A percentile compares a stretch with the other conserved stretches of the same genome.
Evolutionary conservation across 2,888 invertebrate species (phyloP).

Genomic region (Escarpia spicata): DNA sequence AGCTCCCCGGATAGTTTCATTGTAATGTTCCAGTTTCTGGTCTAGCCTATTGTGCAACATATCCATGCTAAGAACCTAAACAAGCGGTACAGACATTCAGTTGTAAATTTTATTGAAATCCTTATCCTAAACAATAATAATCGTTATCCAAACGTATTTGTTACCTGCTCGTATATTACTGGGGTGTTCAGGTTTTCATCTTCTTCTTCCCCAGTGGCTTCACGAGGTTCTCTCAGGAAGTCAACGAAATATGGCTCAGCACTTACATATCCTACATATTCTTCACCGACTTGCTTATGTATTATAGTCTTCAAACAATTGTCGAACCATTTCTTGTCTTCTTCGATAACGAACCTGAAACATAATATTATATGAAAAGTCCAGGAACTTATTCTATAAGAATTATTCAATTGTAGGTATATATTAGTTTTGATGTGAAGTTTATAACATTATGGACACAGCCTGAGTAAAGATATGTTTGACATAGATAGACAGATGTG

Average conservation of each 20-base stretch:
- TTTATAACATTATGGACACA: too few relatives aligned
- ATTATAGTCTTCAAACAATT: conserved; percentile 73
- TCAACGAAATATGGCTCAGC: conserved; percentile 73
- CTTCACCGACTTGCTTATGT: conserved; percentile 68
- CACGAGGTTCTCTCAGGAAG: conserved; percentile 81
- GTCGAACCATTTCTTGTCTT: conserved; percentile 80
- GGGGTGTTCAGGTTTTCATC: conserved; percentile 70
- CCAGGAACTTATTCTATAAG: not conserved
- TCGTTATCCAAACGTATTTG: not conserved
- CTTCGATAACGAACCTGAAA: conserved; percentile 71
- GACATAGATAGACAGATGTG: too few relatives aligned
- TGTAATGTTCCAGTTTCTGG: conserved; percentile 89
- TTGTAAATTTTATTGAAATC: conserved; percentile 7
- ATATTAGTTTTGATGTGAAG: not conserved
- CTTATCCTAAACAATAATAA: not conserved
- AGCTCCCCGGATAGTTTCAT: conserved; percentile 76
- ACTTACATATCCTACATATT: conserved; percentile 61
- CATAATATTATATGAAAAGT: not conserved
- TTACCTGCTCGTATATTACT: not conserved
- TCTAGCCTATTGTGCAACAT: conserved; percentile 81
- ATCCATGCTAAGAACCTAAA: conserved; percentile 69
- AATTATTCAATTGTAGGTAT: not conserved
- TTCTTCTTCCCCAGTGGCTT: conserved; percentile 74
- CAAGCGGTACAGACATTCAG: not conserved
- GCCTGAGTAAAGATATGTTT: too few relatives aligned